Evolutionary conservation across 2,797 vertebrate genomes (phyloP), one percentile per base, ranked within the genome.

Genomic region (Enteromius argenteus): DNA sequence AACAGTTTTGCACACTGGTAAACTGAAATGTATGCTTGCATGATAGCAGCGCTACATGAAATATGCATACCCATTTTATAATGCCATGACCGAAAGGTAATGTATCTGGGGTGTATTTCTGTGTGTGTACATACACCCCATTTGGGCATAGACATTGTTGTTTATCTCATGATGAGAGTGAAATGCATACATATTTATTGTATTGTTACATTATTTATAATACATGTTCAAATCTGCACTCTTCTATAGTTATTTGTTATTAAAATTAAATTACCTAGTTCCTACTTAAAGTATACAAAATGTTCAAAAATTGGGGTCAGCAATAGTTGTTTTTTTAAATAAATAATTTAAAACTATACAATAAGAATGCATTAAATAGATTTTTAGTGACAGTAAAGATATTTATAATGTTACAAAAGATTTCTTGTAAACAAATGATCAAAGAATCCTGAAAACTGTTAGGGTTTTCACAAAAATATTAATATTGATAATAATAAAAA

Each of bases 1-100:
- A 87, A 85, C 37, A 80, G 39, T 78, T 88, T 21, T 85, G 23
- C n/a, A 76, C 46, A 30, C 10, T 80, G 23, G 21, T 80, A 62
- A 75, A 73, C 37, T 51, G 62, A 49, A 80, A 32, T 60, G 72
- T 42, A 77, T 83, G 82, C 35, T 82, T 49, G 27, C 27, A 74
- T 79, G 66, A 15, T 72, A 85, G 83, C 66, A 83, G 75, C 74
- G n/a, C 42, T 73, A 56, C 23, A 80, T 80, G 9, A 72, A 81
- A 19, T 23, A 53, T 53, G 27, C 4, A 35, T 62, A 64, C 27
- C 2, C 27, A 14, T 49, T 21, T 58, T 23, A 37, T 37, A 56
- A 56, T 56, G 17, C 10, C 19, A 74, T 74, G 30, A 10, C 30
- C 11, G 14, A 37, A 75, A 37, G 17, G n/a, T 53, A 3, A 19